Conservation (phyloP, 2,797 vertebrate species). For the Lerista edwardsae region DNA sequence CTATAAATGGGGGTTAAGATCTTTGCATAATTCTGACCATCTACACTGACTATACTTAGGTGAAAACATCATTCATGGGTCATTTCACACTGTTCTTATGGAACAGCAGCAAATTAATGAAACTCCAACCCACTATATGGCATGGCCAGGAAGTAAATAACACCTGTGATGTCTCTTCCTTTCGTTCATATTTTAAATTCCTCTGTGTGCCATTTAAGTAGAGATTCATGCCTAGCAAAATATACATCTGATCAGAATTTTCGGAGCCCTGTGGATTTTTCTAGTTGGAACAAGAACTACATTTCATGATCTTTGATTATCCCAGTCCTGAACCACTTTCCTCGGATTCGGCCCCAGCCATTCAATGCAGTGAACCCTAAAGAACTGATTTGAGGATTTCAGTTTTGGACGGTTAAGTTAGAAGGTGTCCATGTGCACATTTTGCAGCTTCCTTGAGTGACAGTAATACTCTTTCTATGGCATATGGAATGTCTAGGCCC, state of each 20-base stretch:
- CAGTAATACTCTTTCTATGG: not conserved
- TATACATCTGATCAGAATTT: not conserved
- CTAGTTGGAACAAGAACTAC: not conserved
- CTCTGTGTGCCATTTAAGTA: constrained; percentile 29
- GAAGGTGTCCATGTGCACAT: not conserved
- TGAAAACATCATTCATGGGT: not conserved
- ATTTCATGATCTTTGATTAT: not conserved
- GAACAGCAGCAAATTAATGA: not conserved
- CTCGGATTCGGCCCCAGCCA: not conserved
- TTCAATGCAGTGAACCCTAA: not conserved
- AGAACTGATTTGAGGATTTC: not conserved
- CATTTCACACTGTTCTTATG: not conserved
- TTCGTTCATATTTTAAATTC: constrained; percentile 48
- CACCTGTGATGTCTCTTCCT: constrained; percentile 17
- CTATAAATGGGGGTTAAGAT: not conserved
- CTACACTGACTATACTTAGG: not conserved
- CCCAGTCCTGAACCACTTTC: not conserved
- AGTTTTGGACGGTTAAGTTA: not conserved
- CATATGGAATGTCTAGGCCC: not conserved
- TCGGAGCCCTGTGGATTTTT: constrained; percentile 33
- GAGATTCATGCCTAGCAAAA: constrained; percentile 10
- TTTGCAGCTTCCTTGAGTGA: not conserved
- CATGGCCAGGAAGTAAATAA: constrained; percentile 6
- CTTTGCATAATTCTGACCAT: not conserved
- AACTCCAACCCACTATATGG: constrained; percentile 11